phyloP scores from a whole-genome alignment of 2,888 invertebrate genomes.

The Ormyrus pomaceus region DNA sequence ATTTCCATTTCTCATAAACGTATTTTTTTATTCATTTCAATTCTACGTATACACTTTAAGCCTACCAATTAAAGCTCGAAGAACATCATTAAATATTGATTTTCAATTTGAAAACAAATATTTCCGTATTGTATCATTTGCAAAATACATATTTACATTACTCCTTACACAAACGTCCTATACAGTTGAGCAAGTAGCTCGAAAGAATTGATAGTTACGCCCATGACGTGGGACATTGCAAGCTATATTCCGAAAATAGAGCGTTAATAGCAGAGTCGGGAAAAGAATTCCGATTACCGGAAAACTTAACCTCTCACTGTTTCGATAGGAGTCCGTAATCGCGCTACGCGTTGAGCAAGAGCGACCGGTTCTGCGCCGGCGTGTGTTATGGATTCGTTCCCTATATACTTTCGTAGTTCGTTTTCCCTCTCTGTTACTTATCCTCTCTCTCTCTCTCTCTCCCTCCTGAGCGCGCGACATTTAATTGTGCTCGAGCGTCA shows the following conservation, averaged over 20 bases:
- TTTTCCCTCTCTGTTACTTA: neutral
- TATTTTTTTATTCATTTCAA: no score
- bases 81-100: no score
- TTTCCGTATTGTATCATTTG: neutral
- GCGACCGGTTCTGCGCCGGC: slow-evolving; percentile 51
- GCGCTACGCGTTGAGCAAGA: slow-evolving; percentile 32
- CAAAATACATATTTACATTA: neutral
- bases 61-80: no score
- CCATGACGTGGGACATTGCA: no score
- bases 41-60: no score
- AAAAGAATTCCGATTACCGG: neutral
- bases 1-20: no score
- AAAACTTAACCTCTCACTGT: slow-evolving; percentile 41
- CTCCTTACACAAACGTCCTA: neutral
- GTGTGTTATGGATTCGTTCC: slow-evolving; percentile 44
- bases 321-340: neutral
- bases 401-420: neutral
- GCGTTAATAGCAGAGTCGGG: neutral
- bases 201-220: no score
- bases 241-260: neutral
- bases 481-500: slow-evolving; percentile 5
- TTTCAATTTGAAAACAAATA: no score
- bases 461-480: slow-evolving; percentile 30
- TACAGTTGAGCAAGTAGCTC: no score
- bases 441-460: neutral